These are phyloP conservation scores for Caenorhabditis sp. DNA, from an alignment of 2,888 invertebrate genomes.

Conservation along the genomic window DNA sequence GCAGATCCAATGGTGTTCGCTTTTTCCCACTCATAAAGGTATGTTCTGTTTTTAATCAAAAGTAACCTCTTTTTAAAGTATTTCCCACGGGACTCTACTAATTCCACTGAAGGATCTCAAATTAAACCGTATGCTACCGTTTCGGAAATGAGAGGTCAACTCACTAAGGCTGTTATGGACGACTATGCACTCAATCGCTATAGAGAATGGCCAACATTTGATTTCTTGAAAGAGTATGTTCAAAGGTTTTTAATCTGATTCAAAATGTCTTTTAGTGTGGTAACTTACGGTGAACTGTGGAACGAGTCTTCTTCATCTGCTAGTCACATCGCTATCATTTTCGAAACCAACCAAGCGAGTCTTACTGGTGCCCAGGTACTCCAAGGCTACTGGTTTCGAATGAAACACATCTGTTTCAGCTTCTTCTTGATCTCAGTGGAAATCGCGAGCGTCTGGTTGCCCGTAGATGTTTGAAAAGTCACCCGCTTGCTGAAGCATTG, in stretches of 20 bases:
- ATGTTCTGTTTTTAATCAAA: too few species aligned
- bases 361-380: slow-evolving; percentile 78
- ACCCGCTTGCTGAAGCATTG: slow-evolving; percentile 78
- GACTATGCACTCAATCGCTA: slow-evolving; percentile 80
- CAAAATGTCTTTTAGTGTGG: slow-evolving; percentile 77
- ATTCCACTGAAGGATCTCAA: slow-evolving; percentile 71
- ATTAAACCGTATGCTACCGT: slow-evolving; percentile 77
- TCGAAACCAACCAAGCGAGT: slow-evolving; percentile 77
- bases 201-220: slow-evolving; percentile 81
- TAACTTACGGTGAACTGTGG: slow-evolving; percentile 81
- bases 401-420: slow-evolving; percentile 60
- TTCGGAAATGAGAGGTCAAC: slow-evolving; percentile 80
- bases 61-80: slow-evolving; percentile 72
- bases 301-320: slow-evolving; percentile 70
- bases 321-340: slow-evolving; percentile 77
- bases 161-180: slow-evolving; percentile 76
- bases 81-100: slow-evolving; percentile 78
- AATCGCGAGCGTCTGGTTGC: slow-evolving; percentile 73
- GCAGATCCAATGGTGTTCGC: slow-evolving; percentile 78
- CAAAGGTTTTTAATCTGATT: not conserved
- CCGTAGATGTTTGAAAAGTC: slow-evolving; percentile 74
- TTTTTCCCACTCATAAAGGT: slow-evolving; percentile 81
- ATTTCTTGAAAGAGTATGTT: slow-evolving; percentile 79
- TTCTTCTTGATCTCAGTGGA: slow-evolving; percentile 77
- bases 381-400: not conserved